phyloP scores from a whole-genome alignment of 2,113 vertebrate genomes.

The Abramis brama region DNA sequence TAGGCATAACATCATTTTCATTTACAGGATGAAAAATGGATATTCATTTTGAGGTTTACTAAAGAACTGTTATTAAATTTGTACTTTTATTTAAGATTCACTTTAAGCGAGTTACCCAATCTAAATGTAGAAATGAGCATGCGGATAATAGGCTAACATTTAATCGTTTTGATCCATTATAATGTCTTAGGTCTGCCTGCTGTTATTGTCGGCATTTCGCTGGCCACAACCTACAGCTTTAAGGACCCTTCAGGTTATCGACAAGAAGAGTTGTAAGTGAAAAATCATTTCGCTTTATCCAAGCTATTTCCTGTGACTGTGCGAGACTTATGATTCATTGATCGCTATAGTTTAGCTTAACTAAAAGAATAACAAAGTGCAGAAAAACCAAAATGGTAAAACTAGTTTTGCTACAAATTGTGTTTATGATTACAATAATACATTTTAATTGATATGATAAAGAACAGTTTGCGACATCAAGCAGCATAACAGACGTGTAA shows the following conservation, averaged over 20 bases:
- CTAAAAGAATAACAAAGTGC: no score
- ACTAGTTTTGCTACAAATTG: not conserved
- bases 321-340: no score
- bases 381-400: not conserved
- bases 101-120: not conserved
- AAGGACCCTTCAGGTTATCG: no score
- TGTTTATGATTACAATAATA: not conserved
- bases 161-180: not conserved
- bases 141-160: not conserved
- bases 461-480: no score
- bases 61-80: not conserved
- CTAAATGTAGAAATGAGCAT: not conserved
- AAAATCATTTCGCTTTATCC: no score
- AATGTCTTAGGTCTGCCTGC: slow-evolving; percentile 63
- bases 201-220: slow-evolving; percentile 59
- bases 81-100: not conserved
- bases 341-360: no score
- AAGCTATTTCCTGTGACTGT: no score
- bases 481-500: no score
- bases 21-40: not conserved
- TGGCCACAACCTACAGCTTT: slow-evolving; percentile 57
- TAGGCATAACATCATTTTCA: not conserved
- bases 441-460: not conserved
- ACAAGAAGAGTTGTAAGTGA: no score
- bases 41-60: not conserved